Conservation (phyloP, 2,888 invertebrate species). For the Erannis defoliaria region DNA sequence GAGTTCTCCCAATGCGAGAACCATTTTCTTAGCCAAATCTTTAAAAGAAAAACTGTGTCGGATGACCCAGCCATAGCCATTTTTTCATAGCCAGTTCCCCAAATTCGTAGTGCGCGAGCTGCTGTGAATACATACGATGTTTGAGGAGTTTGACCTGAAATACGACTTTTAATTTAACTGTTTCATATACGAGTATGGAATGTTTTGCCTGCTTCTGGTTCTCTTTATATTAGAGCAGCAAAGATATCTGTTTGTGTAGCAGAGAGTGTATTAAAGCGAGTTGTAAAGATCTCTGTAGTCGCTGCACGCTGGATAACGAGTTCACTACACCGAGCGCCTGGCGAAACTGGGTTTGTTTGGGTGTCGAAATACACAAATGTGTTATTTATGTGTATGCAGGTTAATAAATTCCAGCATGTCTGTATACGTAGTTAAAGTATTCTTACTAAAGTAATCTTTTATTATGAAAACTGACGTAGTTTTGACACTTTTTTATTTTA, state of each 20-base stretch:
- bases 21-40: no score
- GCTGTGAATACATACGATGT: no score
- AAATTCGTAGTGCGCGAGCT: no score
- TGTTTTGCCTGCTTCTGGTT: background rate
- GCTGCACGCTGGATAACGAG: slow-evolving; percentile 8
- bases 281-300: slow-evolving; percentile 6
- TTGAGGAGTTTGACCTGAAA: no score
- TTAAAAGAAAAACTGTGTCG: no score
- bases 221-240: slow-evolving; percentile 5
- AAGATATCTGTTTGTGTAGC: slow-evolving; percentile 2
- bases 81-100: no score
- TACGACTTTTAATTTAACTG: no score
- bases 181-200: background rate
- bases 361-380: background rate
- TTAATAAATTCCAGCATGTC: background rate
- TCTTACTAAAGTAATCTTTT: no score
- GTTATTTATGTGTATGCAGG: slow-evolving; percentile 4
- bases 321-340: slow-evolving; percentile 14
- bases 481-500: no score
- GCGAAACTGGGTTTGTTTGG: slow-evolving; percentile 23
- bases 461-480: no score
- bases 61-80: no score
- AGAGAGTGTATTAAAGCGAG: slow-evolving; percentile 3
- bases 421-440: background rate
- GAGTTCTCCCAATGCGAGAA: no score